Base-by-base conservation (phyloP, 2,797 vertebrate genomes). In the Fistularia commersonii region DNA sequence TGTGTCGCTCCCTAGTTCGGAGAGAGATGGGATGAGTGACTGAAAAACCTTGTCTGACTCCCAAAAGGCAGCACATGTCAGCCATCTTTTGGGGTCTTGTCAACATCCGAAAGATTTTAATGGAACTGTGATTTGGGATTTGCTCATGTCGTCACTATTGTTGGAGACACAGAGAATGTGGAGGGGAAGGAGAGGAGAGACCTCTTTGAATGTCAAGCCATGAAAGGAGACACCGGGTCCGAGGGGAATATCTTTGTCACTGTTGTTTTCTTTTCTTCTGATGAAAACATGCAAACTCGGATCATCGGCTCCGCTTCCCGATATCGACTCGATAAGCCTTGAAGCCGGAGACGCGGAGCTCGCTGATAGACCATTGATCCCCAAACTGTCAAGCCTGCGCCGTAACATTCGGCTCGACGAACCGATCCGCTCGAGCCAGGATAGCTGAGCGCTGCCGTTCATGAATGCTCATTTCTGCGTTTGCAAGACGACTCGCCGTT, bases 31-130 rank as follows among this genome's bases (percentile, higher is more conserved):
- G 58, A 9, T 3, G 63, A 11, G 39, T 11, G 5, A 41, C 39
- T 32, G 23, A 50, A 69, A 83, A 77, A 69, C 53, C 44, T 66
- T 15, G 6, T 31, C 45, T 53, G 31, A 14, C 46, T 78, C 72
- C 62, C 72, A 45, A 42, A 73, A 75, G 69, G 75, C 69, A 32
- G 53, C 69, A 65, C 72, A 72, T 73, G 72, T 80, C 85, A 82
- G 57, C 51, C 60, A 66, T 60, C 72, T 84, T 73, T 72, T 50
- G 71, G 56, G 71, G 70, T 36, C 74, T 82, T 87, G 76, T 81
- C 81, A 81, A 72, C 58, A 83, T 77, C 66, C 74, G 82, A 80
- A 80, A 69, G 76, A 74, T 80, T 88, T 83, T 87, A 87, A 86
- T 87, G 80, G 76, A 83, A 71, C 61, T 69, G 77, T 72, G 78